Evolutionary conservation across 2,797 vertebrate species (phyloP).

Genomic region (Hephaestus fuliginosus): DNA sequence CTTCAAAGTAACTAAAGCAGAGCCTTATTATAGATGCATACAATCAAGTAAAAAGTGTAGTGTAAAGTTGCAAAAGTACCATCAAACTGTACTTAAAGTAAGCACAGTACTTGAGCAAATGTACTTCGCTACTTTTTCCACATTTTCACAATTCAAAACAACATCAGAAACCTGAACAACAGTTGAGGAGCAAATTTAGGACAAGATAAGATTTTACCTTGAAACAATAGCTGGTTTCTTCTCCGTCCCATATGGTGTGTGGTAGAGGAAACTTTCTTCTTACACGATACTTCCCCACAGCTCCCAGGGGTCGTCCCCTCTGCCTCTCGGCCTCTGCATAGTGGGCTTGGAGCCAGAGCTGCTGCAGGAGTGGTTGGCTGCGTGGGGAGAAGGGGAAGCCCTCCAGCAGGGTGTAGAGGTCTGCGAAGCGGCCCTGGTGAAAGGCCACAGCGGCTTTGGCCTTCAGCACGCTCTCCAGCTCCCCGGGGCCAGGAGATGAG

Average conservation of each 20-base stretch:
- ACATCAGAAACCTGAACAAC: background rate
- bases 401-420: conserved; percentile 80
- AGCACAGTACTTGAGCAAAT: background rate
- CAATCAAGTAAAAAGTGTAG: background rate
- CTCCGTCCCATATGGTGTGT: conserved; percentile 85
- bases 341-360: conserved; percentile 84
- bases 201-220: conserved; percentile 66
- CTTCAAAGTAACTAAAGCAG: background rate
- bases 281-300: conserved; percentile 84
- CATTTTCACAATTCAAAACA: too few relatives aligned
- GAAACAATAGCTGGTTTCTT: conserved; percentile 85
- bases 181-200: background rate
- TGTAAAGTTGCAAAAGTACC: background rate
- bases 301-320: conserved; percentile 81
- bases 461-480: conserved; percentile 78
- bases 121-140: background rate
- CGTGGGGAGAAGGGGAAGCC: conserved; percentile 76
- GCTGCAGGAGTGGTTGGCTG: conserved; percentile 83
- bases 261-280: conserved; percentile 83
- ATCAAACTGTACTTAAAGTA: background rate
- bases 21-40: background rate
- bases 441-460: conserved; percentile 81
- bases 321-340: conserved; percentile 81
- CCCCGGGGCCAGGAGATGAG: conserved; percentile 37
- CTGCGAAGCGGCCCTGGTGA: conserved; percentile 79